Conservation (phyloP, 1,140 invertebrate species). For the Hyphantria cunea region DNA sequence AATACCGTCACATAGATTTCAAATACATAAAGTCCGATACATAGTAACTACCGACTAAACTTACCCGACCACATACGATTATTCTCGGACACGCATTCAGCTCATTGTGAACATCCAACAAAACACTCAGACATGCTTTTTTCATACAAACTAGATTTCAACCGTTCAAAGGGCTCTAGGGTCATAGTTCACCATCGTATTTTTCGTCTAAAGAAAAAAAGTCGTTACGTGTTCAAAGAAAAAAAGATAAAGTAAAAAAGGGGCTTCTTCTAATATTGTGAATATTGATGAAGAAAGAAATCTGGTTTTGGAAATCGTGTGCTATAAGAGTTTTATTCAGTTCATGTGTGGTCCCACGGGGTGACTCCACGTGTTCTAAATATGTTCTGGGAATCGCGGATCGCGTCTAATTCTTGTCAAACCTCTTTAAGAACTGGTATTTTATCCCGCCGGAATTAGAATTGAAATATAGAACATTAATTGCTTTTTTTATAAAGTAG, state of each 20-base stretch:
- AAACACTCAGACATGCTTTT: conserved; percentile 61
- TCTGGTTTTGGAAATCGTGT: conserved; percentile 71
- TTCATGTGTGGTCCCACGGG: conserved; percentile 74
- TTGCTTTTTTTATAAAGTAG: no score
- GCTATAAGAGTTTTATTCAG: conserved; percentile 55
- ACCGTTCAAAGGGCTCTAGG: conserved; percentile 59
- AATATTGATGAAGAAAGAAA: conserved; percentile 80
- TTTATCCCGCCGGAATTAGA: no score
- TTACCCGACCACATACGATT: conserved; percentile 45
- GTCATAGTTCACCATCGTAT: conserved; percentile 72
- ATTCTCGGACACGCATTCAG: conserved; percentile 47
- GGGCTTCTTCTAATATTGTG: conserved; percentile 76
- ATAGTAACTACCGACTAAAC: conserved; percentile 30
- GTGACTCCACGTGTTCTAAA: conserved; percentile 47
- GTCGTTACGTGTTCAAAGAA: conserved; percentile 55
- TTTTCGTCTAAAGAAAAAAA: conserved; percentile 65
- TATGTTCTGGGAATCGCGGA: conserved; percentile 48
- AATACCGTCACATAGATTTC: no score
- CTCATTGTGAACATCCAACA: conserved; percentile 43
- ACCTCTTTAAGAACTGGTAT: no score
- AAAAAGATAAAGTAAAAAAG: conserved; percentile 66
- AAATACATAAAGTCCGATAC: neutral
- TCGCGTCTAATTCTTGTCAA: neutral
- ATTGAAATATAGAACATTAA: no score
- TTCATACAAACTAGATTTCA: conserved; percentile 69